Percentiles rank a stretch among this genome's conserved stretches.
These are phyloP conservation scores for Dermatemys mawii DNA, from an alignment of 2,113 vertebrate genomes.

Conservation along the genomic window DNA sequence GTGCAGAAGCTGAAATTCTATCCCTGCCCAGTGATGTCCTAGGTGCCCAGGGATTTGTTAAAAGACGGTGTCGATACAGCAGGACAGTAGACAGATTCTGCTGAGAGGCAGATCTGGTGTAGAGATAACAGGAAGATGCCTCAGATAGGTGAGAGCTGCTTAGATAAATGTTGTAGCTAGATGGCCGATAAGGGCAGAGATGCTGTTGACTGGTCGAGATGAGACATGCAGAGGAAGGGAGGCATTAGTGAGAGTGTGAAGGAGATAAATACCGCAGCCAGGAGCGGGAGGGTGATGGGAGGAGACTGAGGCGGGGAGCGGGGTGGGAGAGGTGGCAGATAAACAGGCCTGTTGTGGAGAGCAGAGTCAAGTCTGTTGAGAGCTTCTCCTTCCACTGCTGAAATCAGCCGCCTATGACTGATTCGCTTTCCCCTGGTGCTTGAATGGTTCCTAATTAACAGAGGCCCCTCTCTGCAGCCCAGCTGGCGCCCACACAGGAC, in stretches of 20 bases:
- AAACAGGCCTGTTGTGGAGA: too few relatives aligned
- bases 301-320: background rate
- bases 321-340: background rate
- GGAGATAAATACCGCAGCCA: background rate
- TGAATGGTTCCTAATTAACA: background rate
- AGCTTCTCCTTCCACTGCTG: background rate
- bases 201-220: background rate
- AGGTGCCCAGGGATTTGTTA: background rate
- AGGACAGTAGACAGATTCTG: fast-evolving
- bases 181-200: background rate
- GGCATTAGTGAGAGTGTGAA: background rate
- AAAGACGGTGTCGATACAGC: fast-evolving
- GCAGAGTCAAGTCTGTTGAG: fast-evolving
- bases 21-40: background rate
- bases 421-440: background rate
- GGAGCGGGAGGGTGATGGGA: background rate
- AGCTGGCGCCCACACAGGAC: fast-evolving
- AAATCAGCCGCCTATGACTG: background rate
- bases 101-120: background rate
- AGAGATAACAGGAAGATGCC: background rate
- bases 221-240: background rate
- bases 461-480: background rate
- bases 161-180: background rate
- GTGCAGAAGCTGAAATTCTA: background rate
- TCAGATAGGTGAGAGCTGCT: background rate